phyloP scores from a whole-genome alignment of 1,140 invertebrate species.

The Trichoplusia ni region DNA sequence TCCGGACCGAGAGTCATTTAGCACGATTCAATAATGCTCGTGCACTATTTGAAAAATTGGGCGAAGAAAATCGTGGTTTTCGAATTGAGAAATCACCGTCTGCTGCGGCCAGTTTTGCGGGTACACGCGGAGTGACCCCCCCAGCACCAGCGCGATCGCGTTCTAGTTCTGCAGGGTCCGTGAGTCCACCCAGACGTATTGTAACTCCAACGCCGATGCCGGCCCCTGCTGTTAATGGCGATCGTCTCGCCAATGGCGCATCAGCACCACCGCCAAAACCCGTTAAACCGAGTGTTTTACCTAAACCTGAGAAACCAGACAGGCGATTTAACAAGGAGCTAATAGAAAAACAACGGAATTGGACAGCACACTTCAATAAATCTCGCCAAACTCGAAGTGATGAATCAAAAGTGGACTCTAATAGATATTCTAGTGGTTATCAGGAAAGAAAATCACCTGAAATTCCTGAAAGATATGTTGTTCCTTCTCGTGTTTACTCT shows the following conservation, averaged over 20 bases:
- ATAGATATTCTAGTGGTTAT: constrained; percentile 56
- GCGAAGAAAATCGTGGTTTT: constrained; percentile 86
- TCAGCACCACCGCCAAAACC: constrained; percentile 71
- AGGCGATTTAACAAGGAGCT: constrained; percentile 92
- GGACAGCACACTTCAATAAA: constrained; percentile 94
- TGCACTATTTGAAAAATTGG: constrained; percentile 95
- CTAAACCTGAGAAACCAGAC: constrained; percentile 90
- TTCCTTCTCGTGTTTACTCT: constrained; percentile 74
- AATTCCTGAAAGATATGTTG: constrained; percentile 60
- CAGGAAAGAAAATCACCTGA: constrained; percentile 70
- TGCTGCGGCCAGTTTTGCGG: constrained; percentile 74
- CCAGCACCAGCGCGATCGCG: constrained; percentile 76
- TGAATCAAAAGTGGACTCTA: constrained; percentile 60
- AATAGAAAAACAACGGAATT: constrained; percentile 94
- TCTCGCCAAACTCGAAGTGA: constrained; percentile 84
- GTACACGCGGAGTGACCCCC: constrained; percentile 63
- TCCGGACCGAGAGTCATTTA: constrained; percentile 93
- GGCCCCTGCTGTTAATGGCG: constrained; percentile 72
- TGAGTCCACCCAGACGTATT: constrained; percentile 80
- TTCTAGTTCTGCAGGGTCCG: constrained; percentile 84
- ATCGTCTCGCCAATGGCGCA: constrained; percentile 76
- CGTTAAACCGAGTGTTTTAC: constrained; percentile 80
- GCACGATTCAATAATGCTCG: constrained; percentile 95
- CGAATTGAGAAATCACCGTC: constrained; percentile 79
- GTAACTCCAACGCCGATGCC: constrained; percentile 72